A percentile compares a stretch with the other conserved stretches of the same genome.
Conservation (phyloP, 2,888 invertebrate species). For the Thymelicus acteon region DNA sequence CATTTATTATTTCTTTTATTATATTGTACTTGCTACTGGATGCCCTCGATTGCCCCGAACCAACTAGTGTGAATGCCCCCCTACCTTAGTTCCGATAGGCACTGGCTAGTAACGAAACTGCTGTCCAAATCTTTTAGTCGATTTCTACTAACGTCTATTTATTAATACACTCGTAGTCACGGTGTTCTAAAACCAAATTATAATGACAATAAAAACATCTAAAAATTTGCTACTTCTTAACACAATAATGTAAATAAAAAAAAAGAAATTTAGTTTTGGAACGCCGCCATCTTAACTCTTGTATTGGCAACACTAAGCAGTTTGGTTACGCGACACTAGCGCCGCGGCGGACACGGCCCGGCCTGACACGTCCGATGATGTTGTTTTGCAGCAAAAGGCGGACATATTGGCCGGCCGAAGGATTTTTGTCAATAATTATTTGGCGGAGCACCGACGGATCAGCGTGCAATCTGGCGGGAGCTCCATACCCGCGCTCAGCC, state of each 20-base stretch:
- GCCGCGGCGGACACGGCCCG: conserved; percentile 48
- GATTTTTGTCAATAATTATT: conserved; percentile 86
- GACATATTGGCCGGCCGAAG: conserved; percentile 85
- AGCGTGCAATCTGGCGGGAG: conserved; percentile 83
- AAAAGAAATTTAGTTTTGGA: conserved; percentile 64
- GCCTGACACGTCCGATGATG: conserved; percentile 70
- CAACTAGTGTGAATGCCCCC: conserved; percentile 82
- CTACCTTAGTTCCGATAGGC: conserved; percentile 71
- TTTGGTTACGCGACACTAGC: conserved; percentile 58
- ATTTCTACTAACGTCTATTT: conserved; percentile 58
- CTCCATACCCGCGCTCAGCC: conserved; percentile 81
- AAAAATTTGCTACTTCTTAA: too few species aligned
- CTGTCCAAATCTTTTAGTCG: conserved; percentile 61
- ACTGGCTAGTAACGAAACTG: conserved; percentile 73
- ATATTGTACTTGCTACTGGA: conserved; percentile 78
- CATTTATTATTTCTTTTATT: conserved; percentile 60
- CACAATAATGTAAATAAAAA: neutral
- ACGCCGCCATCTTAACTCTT: conserved; percentile 56
- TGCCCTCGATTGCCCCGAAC: conserved; percentile 76
- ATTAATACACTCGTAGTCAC: conserved; percentile 60
- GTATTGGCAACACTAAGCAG: conserved; percentile 65
- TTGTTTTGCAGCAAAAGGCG: conserved; percentile 85
- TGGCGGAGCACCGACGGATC: conserved; percentile 85
- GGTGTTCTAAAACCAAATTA: conserved; percentile 70
- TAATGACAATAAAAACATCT: too few species aligned